A percentile compares a stretch with the other conserved stretches of the same genome.
These are phyloP conservation scores for Tretioscincus oriximinensis DNA, from an alignment of 2,113 vertebrate species.

Conservation along the genomic window DNA sequence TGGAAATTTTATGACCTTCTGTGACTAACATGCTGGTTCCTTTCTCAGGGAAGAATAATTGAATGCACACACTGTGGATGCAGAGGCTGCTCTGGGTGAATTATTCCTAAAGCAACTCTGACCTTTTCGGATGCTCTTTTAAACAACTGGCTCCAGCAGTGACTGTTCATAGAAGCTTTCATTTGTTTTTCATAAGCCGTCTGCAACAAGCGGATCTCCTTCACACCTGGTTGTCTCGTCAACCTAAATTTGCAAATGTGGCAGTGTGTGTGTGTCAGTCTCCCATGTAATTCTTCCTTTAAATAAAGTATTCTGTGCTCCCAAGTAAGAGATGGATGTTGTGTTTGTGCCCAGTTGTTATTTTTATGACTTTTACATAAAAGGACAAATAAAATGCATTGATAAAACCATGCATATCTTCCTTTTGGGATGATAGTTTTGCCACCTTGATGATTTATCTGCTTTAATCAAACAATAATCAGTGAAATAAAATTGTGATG, in stretches of 20 bases:
- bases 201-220: slow-evolving; percentile 6
- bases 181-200: background rate
- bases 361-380: background rate
- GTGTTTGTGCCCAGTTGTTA: background rate
- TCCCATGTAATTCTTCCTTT: slow-evolving; percentile 50
- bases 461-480: too few species aligned
- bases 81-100: slow-evolving; percentile 93
- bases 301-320: slow-evolving; percentile 54
- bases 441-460: too few species aligned
- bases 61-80: slow-evolving; percentile 98
- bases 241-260: background rate
- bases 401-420: background rate
- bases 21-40: background rate
- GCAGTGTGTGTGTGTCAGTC: background rate
- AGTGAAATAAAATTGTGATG: too few species aligned
- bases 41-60: slow-evolving; percentile 91
- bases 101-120: background rate
- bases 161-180: slow-evolving; percentile 31
- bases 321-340: background rate
- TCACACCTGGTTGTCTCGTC: background rate
- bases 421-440: too few species aligned
- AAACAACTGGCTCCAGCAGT: background rate
- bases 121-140: background rate
- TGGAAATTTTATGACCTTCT: background rate
- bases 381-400: background rate